These are phyloP conservation scores for Melospiza georgiana DNA, from an alignment of 2,113 vertebrate species.

Conservation along the genomic window DNA sequence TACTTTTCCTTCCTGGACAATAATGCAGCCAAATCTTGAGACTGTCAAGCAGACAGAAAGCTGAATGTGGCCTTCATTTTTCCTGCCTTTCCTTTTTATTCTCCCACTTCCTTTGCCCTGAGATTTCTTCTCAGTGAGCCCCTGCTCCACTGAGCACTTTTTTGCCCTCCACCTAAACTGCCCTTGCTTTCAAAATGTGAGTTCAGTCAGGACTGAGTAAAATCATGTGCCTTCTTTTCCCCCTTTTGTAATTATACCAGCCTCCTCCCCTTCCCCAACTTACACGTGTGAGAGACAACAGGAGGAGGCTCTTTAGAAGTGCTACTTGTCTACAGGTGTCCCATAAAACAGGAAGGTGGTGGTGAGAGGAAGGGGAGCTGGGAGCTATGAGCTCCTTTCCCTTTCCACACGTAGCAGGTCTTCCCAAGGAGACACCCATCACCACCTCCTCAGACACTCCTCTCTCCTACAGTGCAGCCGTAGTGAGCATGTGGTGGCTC, in stretches of 20 bases:
- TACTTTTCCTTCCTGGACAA: conserved; percentile 74
- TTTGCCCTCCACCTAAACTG: conserved; percentile 56
- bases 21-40: conserved; percentile 78
- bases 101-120: conserved; percentile 60
- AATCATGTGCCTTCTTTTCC: conserved; percentile 83
- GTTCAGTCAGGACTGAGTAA: conserved; percentile 74
- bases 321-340: conserved; percentile 32
- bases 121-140: conserved; percentile 47
- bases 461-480: background rate
- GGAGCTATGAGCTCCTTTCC: conserved; percentile 14
- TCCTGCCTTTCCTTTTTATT: conserved; percentile 69
- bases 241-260: conserved; percentile 70
- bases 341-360: conserved; percentile 25
- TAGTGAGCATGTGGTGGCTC: background rate
- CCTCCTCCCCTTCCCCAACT: conserved; percentile 56
- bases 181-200: conserved; percentile 67
- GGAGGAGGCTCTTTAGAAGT: conserved; percentile 52
- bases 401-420: conserved; percentile 50
- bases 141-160: conserved; percentile 50
- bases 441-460: background rate
- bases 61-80: conserved; percentile 76
- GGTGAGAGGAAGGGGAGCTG: background rate
- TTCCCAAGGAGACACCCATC: conserved; percentile 51
- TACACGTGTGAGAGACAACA: background rate
- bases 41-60: conserved; percentile 78